A percentile compares a stretch with the other conserved stretches of the same genome.
These are phyloP conservation scores for Tenthredo mesomela DNA, from an alignment of 2,888 invertebrate species.

Conservation along the genomic window DNA sequence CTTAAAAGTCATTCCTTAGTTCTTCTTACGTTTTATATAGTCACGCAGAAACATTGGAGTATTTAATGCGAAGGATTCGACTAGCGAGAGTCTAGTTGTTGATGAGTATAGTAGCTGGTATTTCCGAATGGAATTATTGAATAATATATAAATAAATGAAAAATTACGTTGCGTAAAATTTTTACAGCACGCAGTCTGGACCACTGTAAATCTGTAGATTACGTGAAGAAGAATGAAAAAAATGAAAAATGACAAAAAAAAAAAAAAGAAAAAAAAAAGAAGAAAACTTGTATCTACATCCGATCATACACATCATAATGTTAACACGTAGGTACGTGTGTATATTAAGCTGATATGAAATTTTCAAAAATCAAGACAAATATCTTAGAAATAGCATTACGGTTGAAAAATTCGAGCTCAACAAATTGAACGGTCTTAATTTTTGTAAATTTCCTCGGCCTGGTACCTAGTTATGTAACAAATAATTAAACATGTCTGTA, in stretches of 20 bases:
- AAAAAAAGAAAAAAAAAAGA: not conserved
- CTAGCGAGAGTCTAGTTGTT: not conserved
- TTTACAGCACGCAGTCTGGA: constrained; percentile 41
- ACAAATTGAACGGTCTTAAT: not conserved
- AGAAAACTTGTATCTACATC: constrained; percentile 15
- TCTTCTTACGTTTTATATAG: not conserved
- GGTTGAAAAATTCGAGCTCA: not conserved
- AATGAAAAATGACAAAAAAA: not conserved
- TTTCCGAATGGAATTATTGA: not conserved
- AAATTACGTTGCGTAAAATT: constrained; percentile 44
- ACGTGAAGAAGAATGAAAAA: not conserved
- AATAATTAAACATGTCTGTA: constrained; percentile 31
- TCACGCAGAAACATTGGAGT: not conserved
- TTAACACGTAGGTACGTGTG: not conserved
- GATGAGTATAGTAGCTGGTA: not conserved
- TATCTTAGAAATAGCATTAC: not conserved
- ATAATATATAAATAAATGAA: not conserved
- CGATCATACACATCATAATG: constrained; percentile 29
- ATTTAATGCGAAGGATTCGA: not conserved
- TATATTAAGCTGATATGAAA: not conserved
- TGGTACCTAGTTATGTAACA: constrained; percentile 15
- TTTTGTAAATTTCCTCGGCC: not conserved
- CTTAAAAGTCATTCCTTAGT: not conserved
- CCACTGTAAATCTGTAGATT: constrained; percentile 49
- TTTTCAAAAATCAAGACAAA: constrained; percentile 2